phyloP scores from a whole-genome alignment of 23 tunicate species.

The Phallusia fumigata region DNA sequence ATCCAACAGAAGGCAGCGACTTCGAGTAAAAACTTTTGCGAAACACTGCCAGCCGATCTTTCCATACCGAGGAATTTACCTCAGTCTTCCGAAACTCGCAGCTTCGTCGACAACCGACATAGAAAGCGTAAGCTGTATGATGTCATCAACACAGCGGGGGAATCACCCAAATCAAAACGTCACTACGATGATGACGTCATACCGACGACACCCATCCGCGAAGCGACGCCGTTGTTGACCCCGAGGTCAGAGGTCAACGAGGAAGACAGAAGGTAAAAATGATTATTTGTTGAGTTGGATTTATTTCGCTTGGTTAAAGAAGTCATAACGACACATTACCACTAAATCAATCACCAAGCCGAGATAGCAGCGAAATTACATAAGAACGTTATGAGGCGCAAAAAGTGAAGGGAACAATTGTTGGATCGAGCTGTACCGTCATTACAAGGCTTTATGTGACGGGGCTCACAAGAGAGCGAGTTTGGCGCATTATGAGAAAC shows the following conservation, averaged over 20 bases:
- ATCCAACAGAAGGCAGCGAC: background rate
- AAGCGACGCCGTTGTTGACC: slow-evolving; percentile 14
- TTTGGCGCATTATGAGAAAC: no score
- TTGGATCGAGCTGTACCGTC: no score
- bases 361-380: no score
- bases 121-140: slow-evolving; percentile 6
- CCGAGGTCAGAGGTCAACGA: slow-evolving; percentile 26
- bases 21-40: background rate
- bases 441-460: no score
- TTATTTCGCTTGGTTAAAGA: no score
- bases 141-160: background rate
- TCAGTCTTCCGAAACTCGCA: no score
- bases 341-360: no score
- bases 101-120: no score
- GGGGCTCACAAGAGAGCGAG: no score
- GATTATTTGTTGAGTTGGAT: background rate
- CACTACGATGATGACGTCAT: slow-evolving; percentile 32
- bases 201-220: slow-evolving; percentile 28
- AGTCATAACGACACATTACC: no score
- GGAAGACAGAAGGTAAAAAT: slow-evolving; percentile 4
- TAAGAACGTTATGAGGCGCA: no score
- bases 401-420: no score
- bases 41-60: slow-evolving; percentile 5
- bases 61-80: background rate
- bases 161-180: background rate